These are phyloP conservation scores for Podotricha telesiphe DNA, from an alignment of 2,888 invertebrate species.

Conservation along the genomic window DNA sequence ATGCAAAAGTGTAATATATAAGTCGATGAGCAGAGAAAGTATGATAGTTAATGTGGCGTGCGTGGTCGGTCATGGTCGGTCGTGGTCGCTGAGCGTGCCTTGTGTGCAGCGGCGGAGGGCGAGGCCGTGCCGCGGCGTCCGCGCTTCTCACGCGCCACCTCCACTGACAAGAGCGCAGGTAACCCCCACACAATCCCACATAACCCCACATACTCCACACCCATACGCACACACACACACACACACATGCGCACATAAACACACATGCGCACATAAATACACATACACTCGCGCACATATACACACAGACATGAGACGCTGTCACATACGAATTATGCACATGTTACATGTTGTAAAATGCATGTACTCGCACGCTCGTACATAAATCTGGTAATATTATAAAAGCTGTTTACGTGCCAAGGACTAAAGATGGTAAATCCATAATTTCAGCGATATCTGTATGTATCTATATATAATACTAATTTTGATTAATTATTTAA, in stretches of 20 bases:
- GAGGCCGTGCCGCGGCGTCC: slow-evolving; percentile 75
- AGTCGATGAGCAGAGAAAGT: neutral
- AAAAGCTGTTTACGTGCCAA: neutral
- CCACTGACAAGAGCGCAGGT: slow-evolving; percentile 81
- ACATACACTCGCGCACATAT: slow-evolving; percentile 1
- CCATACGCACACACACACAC: neutral
- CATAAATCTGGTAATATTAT: neutral
- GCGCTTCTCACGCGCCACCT: slow-evolving; percentile 80
- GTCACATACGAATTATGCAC: neutral
- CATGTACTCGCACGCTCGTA: slow-evolving; percentile 4
- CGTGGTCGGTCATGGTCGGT: slow-evolving; percentile 35
- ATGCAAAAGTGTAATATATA: too few relatives aligned
- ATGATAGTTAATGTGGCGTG: slow-evolving; percentile 21
- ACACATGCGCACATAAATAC: too few relatives aligned
- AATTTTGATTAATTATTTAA: neutral
- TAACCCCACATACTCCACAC: too few relatives aligned
- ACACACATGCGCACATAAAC: neutral
- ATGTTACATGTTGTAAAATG: neutral
- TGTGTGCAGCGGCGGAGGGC: slow-evolving; percentile 60
- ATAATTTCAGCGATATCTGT: slow-evolving; percentile 5
- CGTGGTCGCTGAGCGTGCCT: slow-evolving; percentile 36
- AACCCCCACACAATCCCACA: slow-evolving; percentile 51
- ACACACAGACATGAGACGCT: slow-evolving; percentile 16
- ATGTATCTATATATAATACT: neutral
- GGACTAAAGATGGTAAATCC: neutral